Percentiles rank a stretch among this genome's conserved stretches.
Evolutionary conservation across 2,888 invertebrate genomes (phyloP).

Genomic region (Netelia virgata): DNA sequence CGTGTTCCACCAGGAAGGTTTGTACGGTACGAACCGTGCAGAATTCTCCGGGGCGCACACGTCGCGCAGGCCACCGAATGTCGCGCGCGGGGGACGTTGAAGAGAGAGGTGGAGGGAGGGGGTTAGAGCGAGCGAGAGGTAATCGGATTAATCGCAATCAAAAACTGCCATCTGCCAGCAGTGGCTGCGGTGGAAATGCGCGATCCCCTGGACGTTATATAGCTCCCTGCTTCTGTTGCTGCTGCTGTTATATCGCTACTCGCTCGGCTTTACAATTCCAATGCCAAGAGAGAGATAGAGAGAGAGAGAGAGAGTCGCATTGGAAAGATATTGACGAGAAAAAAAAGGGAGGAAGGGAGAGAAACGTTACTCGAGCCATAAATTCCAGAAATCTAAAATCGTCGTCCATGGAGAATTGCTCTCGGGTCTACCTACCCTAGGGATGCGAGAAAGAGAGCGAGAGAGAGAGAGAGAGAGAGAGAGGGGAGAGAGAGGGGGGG

Average conservation of each 20-base stretch:
- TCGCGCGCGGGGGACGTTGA: neutral
- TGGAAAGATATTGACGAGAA: conserved; percentile 35
- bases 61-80: conserved; percentile 30
- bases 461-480: conserved; percentile 50
- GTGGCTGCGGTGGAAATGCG: conserved; percentile 66
- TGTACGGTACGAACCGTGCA: conserved; percentile 18
- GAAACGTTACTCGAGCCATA: conserved; percentile 73
- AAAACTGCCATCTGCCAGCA: conserved; percentile 79
- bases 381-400: conserved; percentile 84
- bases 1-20: neutral
- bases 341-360: conserved; percentile 35
- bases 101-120: neutral
- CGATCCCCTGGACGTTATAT: conserved; percentile 34
- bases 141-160: conserved; percentile 81
- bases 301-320: conserved; percentile 36
- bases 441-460: neutral
- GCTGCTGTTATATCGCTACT: neutral
- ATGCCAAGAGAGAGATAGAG: conserved; percentile 11
- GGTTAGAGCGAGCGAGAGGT: conserved; percentile 57
- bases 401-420: conserved; percentile 76
- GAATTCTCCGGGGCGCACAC: conserved; percentile 16
- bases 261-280: conserved; percentile 44
- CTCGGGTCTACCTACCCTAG: conserved; percentile 37
- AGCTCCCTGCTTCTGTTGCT: conserved; percentile 33
- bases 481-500: conserved; percentile 25